Evolutionary conservation across 1,140 invertebrate genomes (phyloP).

Genomic region (Drosophila erecta): DNA sequence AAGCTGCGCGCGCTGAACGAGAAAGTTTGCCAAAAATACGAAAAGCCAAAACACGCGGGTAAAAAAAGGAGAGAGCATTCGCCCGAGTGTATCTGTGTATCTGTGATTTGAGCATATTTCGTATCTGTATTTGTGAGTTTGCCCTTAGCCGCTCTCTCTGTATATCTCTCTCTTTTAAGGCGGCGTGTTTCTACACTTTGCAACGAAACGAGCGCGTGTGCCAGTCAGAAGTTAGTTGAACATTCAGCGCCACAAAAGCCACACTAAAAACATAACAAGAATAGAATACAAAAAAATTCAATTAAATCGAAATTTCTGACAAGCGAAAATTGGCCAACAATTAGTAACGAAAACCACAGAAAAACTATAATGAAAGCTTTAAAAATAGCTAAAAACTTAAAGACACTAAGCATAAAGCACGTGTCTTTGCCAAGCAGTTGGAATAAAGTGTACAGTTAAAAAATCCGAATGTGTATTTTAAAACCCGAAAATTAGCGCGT

Average conservation of each 20-base stretch:
- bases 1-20: conserved; percentile 69
- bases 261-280: conserved; percentile 34
- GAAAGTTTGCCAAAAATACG: conserved; percentile 73
- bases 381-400: neutral
- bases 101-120: conserved; percentile 6
- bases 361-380: conserved; percentile 26
- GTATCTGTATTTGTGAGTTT: conserved; percentile 52
- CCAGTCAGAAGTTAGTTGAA: conserved; percentile 51
- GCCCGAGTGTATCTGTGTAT: conserved; percentile 7
- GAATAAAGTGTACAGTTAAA: conserved; percentile 16
- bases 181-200: conserved; percentile 58
- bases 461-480: conserved; percentile 9
- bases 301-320: neutral
- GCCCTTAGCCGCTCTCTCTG: conserved; percentile 50
- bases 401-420: conserved; percentile 23
- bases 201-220: conserved; percentile 46
- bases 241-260: conserved; percentile 48
- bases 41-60: conserved; percentile 61
- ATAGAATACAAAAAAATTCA: neutral
- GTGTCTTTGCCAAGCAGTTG: conserved; percentile 45
- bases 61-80: conserved; percentile 10
- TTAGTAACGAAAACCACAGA: neutral
- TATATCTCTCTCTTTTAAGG: conserved; percentile 20
- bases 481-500: conserved; percentile 46
- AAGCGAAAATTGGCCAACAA: conserved; percentile 9